Percentiles rank a stretch among this genome's conserved stretches.
Conservation (phyloP, 2,113 vertebrate species). For the Cinclus cinclus region DNA sequence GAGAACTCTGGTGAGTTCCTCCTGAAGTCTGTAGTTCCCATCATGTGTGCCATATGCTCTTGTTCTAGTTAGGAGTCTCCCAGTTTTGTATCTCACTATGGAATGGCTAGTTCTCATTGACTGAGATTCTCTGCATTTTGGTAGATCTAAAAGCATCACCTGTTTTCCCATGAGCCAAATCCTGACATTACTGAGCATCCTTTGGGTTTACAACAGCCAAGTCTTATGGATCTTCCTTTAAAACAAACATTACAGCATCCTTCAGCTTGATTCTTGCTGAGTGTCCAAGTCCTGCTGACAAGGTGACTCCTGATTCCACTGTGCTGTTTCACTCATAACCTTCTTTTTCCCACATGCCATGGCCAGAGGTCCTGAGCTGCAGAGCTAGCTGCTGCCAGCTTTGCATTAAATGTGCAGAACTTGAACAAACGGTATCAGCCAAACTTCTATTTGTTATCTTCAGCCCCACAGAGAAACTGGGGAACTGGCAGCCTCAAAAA, state of each 20-base stretch:
- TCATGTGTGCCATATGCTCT: accelerated
- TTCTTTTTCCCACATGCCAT: background rate
- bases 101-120: background rate
- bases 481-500: background rate
- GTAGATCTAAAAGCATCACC: background rate
- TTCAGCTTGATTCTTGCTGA: background rate
- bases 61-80: background rate
- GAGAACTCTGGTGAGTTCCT: background rate
- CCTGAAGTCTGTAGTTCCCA: background rate
- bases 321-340: background rate
- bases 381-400: background rate
- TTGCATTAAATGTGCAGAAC: background rate
- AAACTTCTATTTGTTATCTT: background rate
- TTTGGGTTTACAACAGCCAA: background rate
- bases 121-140: background rate
- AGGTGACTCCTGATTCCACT: background rate
- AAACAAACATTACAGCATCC: background rate
- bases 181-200: background rate
- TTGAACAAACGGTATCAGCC: background rate
- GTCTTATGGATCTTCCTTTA: background rate
- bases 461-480: background rate
- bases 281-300: background rate
- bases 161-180: background rate
- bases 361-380: background rate
- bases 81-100: background rate